A percentile compares a stretch with the other conserved stretches of the same genome.
Evolutionary conservation across 2,888 invertebrate species (phyloP).

Genomic region (Byasa hedistus): DNA sequence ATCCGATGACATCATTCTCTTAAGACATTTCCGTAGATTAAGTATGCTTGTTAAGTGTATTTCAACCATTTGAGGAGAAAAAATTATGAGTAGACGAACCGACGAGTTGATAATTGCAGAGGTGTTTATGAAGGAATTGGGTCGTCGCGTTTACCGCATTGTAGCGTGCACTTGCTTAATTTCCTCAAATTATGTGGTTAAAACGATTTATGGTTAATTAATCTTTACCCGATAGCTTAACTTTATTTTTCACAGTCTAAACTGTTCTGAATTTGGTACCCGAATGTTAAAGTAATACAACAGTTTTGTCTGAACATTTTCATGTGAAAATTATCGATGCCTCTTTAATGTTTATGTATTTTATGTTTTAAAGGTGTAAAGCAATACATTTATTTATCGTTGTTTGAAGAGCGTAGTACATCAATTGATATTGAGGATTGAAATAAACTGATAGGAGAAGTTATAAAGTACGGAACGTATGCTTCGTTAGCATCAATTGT

Average conservation of each 20-base stretch:
- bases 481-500: too few species aligned
- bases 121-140: slow-evolving; percentile 30
- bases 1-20: slow-evolving; percentile 12
- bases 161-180: slow-evolving; percentile 28
- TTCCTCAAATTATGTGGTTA: slow-evolving; percentile 25
- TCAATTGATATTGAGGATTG: too few species aligned
- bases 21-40: slow-evolving; percentile 19
- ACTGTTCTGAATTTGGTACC: neutral
- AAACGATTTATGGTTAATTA: slow-evolving; percentile 5
- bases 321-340: too few species aligned
- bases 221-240: neutral
- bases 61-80: slow-evolving; percentile 17
- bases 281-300: neutral
- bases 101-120: slow-evolving; percentile 14
- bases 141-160: slow-evolving; percentile 29
- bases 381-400: too few species aligned
- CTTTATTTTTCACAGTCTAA: neutral
- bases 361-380: too few species aligned
- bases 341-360: too few species aligned
- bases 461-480: too few species aligned
- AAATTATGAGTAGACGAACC: slow-evolving; percentile 8
- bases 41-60: slow-evolving; percentile 4
- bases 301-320: too few species aligned
- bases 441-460: too few species aligned
- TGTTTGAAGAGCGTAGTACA: too few species aligned